These are phyloP conservation scores for Drosophila eohydei DNA, from an alignment of 2,888 invertebrate genomes.

Conservation along the genomic window DNA sequence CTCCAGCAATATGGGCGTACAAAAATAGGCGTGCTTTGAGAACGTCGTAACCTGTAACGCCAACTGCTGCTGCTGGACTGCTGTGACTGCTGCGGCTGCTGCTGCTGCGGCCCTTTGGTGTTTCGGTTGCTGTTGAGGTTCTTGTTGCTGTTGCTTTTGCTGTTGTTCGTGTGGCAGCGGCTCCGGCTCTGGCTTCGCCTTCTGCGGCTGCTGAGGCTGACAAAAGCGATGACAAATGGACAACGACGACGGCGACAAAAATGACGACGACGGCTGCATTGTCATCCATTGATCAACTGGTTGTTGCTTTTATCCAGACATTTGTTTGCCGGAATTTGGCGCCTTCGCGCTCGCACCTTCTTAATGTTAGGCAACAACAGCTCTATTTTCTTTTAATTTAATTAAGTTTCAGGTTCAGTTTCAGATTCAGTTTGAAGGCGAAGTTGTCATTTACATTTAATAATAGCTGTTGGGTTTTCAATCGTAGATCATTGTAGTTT, in stretches of 20 bases:
- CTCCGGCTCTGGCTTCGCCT: slow-evolving; percentile 35
- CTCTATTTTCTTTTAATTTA: slow-evolving; percentile 1
- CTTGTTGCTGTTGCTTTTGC: slow-evolving; percentile 18
- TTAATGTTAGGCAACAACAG: slow-evolving; percentile 8
- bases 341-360: slow-evolving; percentile 30
- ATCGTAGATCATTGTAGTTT: slow-evolving; percentile 51
- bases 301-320: slow-evolving; percentile 77
- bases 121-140: slow-evolving; percentile 39
- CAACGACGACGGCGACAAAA: slow-evolving; percentile 79
- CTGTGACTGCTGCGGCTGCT: slow-evolving; percentile 10
- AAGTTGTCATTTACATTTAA: slow-evolving; percentile 48
- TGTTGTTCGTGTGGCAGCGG: slow-evolving; percentile 34
- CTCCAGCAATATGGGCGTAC: slow-evolving; percentile 31
- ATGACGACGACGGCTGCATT: slow-evolving; percentile 82
- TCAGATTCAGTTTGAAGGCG: slow-evolving; percentile 41
- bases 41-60: slow-evolving; percentile 8
- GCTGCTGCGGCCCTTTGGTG: slow-evolving; percentile 38
- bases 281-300: slow-evolving; percentile 82
- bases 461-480: slow-evolving; percentile 52
- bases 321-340: slow-evolving; percentile 71
- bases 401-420: background rate
- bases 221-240: slow-evolving; percentile 80
- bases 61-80: slow-evolving; percentile 17
- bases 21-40: slow-evolving; percentile 29
- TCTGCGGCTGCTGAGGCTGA: slow-evolving; percentile 49